These are phyloP conservation scores for Hemichromis elongatus DNA, from an alignment of 2,113 vertebrate genomes.

Conservation along the genomic window DNA sequence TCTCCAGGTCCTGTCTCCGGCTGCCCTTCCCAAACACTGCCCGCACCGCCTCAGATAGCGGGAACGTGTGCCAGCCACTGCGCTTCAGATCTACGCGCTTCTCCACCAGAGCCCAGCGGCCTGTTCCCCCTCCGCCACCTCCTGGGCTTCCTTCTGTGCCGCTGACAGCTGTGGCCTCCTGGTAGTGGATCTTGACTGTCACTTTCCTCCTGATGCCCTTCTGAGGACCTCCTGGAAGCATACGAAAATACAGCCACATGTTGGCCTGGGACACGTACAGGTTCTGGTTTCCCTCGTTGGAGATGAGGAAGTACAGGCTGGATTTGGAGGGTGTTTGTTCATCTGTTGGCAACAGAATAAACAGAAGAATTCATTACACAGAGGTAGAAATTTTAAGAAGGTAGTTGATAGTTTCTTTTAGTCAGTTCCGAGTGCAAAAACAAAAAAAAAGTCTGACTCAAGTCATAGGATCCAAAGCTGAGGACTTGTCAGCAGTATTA, in stretches of 20 bases:
- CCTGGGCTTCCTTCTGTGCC: slow-evolving; percentile 26
- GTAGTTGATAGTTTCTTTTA: background rate
- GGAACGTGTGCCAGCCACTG: slow-evolving; percentile 98
- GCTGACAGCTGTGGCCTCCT: slow-evolving; percentile 70
- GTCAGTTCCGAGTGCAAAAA: background rate
- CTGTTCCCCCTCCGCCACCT: slow-evolving; percentile 39
- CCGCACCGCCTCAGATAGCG: slow-evolving; percentile 88
- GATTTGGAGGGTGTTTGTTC: slow-evolving; percentile 82
- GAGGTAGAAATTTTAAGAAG: background rate
- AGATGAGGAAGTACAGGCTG: slow-evolving; percentile 90
- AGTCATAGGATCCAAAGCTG: background rate
- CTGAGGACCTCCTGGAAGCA: slow-evolving; percentile 85
- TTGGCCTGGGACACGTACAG: slow-evolving; percentile 93
- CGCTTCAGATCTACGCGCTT: slow-evolving; percentile 94
- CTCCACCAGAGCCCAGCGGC: slow-evolving; percentile 87
- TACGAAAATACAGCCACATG: slow-evolving; percentile 95
- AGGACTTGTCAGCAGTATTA: background rate
- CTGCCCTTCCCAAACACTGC: slow-evolving; percentile 84
- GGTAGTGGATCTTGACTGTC: slow-evolving; percentile 88
- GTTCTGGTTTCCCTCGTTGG: slow-evolving; percentile 97
- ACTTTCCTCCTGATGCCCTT: slow-evolving; percentile 90
- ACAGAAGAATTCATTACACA: background rate
- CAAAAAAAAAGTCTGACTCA: background rate
- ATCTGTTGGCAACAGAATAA: slow-evolving; percentile 78
- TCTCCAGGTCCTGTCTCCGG: slow-evolving; percentile 88